Conservation (phyloP, 2,113 vertebrate genomes). For the Scophthalmus maximus region DNA sequence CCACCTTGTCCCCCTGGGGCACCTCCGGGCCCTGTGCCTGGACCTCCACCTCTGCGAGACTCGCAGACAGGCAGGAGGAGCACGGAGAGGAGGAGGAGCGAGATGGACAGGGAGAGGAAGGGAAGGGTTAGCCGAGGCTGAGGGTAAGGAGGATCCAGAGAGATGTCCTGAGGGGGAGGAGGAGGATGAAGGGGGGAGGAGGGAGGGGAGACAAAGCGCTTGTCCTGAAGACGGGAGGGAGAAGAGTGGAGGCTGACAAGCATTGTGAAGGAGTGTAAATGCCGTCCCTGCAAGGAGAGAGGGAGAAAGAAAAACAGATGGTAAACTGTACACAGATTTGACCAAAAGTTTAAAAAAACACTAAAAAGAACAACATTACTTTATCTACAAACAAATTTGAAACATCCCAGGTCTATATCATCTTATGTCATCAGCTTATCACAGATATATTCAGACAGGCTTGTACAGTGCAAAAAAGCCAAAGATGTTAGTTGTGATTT, state of each 20-base stretch:
- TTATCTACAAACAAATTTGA: too few relatives aligned
- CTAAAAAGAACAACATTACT: too few relatives aligned
- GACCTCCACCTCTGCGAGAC: slow-evolving; percentile 75
- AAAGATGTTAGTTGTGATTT: too few relatives aligned
- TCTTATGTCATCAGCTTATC: neutral
- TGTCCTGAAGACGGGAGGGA: slow-evolving; percentile 79
- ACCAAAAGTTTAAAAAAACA: slow-evolving; percentile 3
- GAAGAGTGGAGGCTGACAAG: slow-evolving; percentile 83
- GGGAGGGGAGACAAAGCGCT: slow-evolving; percentile 58
- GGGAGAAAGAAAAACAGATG: slow-evolving; percentile 25
- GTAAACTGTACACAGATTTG: slow-evolving; percentile 44
- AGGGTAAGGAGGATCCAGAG: slow-evolving; percentile 19
- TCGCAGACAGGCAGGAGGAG: slow-evolving; percentile 78
- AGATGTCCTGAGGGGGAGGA: slow-evolving; percentile 31
- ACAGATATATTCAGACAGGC: neutral
- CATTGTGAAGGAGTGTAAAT: slow-evolving; percentile 84
- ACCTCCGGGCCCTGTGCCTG: slow-evolving; percentile 61
- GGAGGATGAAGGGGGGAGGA: slow-evolving; percentile 12
- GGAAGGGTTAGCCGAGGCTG: slow-evolving; percentile 53
- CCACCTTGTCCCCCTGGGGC: slow-evolving; percentile 57
- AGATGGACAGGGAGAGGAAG: slow-evolving; percentile 62
- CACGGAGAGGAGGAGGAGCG: slow-evolving; percentile 60
- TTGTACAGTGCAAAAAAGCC: too few relatives aligned
- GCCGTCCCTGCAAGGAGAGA: slow-evolving; percentile 76
- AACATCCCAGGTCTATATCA: neutral